Base-by-base conservation (phyloP, 2,888 invertebrate genomes). In the Coelinius sp. region DNA sequence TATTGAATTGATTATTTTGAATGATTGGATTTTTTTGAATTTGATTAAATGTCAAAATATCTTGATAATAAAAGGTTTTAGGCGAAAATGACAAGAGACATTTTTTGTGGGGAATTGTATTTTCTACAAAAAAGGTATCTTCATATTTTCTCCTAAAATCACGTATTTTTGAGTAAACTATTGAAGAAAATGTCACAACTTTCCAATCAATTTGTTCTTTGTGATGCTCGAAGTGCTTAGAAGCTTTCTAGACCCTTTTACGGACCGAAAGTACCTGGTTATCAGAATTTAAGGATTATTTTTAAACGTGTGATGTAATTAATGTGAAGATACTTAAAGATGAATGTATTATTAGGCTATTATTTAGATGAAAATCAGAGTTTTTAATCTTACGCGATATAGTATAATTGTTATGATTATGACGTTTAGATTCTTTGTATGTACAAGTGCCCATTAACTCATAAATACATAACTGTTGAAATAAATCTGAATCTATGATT, bases 381-480 rank as follows among this genome's bases (percentile, higher is more conserved):
- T 35, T 31, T 59, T 59, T 17, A 17, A 35, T 59, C 31, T 35
- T 35, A 7, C 14, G 8, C 1, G 14, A 59, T 8, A 10, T 27
- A 27, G 31, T 12, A 17, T 10, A 4, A 59, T 59, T 59, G 31
- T 56, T 56, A 24, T 56, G 14, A 20, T 56, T 56, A 24, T 56
- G 14, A 20, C 12, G 22, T 24, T 25, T 59, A 59, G 59, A 14
- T 8, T 35, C n/a, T 59, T 59, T 59, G 31, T 59, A 17, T 31
- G 25, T 59, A 35, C 17, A 59, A 10, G 25, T 53, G 8, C 17
- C 1, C 20, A 53, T 25, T n/a, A 25, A 24, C 2, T 53, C 1
- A 59, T 59, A 31, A 59, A 59, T 59, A 59, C 31, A 59, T n/a
- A 14, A 59, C 8, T 59, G 59, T 35, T 59, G 59, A 59, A 44